phyloP scores from a whole-genome alignment of 2,888 invertebrate genomes.

The Lasioglossum lativentre region DNA sequence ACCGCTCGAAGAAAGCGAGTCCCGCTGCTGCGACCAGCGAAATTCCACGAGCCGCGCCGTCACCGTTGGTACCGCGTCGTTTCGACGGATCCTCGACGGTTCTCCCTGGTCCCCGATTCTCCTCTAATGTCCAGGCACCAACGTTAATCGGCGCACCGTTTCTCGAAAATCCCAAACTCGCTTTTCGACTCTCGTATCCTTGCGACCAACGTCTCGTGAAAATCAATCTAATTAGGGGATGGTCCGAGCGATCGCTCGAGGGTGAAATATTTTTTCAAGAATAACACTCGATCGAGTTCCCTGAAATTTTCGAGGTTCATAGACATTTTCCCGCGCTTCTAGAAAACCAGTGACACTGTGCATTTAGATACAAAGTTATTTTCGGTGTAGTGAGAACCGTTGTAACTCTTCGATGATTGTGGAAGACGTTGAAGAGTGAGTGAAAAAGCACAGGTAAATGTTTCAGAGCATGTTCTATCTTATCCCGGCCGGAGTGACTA shows the following conservation, averaged over 20 bases:
- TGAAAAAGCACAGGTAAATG: conserved; percentile 1
- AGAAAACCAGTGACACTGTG: neutral
- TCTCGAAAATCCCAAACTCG: neutral
- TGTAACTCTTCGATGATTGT: conserved; percentile 1
- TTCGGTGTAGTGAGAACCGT: neutral
- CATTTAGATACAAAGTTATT: neutral
- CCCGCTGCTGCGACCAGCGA: conserved; percentile 77
- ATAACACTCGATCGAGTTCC: neutral
- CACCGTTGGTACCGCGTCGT: conserved; percentile 21
- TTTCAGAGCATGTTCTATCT: neutral
- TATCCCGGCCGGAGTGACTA: neutral
- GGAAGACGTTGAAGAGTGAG: conserved; percentile 3
- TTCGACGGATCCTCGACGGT: conserved; percentile 30
- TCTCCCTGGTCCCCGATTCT: neutral
- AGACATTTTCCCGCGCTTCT: neutral
- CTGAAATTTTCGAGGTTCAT: accelerated
- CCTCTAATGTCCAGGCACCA: neutral
- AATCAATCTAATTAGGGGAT: neutral
- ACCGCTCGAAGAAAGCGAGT: conserved; percentile 77
- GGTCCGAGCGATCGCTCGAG: neutral
- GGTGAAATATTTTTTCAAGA: neutral
- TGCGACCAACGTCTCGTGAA: neutral
- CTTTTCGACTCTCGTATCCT: too few species aligned
- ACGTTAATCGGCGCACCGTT: neutral
- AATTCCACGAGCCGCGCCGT: conserved; percentile 71